Evolutionary conservation across 2,113 vertebrate species (phyloP).

Genomic region (Alouatta palliata): DNA sequence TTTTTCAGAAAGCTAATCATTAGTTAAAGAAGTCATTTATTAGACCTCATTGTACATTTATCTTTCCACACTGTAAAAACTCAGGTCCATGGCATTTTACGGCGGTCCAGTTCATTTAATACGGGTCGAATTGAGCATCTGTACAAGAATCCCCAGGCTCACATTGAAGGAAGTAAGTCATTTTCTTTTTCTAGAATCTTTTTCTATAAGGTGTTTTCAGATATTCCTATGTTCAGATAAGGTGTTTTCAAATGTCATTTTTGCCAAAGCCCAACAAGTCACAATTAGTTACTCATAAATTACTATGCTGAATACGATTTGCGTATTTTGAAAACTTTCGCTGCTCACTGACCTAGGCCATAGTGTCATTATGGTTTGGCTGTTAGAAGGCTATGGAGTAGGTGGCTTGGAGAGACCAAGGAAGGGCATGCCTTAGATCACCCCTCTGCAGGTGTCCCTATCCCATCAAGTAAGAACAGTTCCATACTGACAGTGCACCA

Average conservation of each 20-base stretch:
- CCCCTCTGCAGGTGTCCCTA: not conserved
- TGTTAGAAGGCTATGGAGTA: not conserved
- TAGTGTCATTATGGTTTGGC: not conserved
- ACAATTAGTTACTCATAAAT: not conserved
- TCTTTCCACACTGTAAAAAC: constrained; percentile 32
- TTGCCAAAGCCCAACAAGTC: not conserved
- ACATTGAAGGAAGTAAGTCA: constrained; percentile 96
- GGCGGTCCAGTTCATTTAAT: constrained; percentile 98
- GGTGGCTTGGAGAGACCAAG: not conserved
- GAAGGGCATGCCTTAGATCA: not conserved
- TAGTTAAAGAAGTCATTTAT: not conserved
- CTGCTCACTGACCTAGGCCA: not conserved
- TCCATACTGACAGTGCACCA: not conserved
- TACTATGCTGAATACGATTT: not conserved
- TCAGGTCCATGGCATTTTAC: constrained; percentile 97
- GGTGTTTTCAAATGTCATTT: constrained; percentile 10
- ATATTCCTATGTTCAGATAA: not conserved
- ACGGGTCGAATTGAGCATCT: constrained; percentile 98
- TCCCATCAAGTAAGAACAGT: not conserved
- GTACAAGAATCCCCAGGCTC: constrained; percentile 95
- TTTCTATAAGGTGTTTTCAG: not conserved
- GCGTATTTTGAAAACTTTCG: not conserved
- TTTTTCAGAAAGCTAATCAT: not conserved
- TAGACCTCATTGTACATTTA: not conserved
- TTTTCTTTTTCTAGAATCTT: constrained; percentile 14